A percentile compares a stretch with the other conserved stretches of the same genome.
These are phyloP conservation scores for Connochaetes taurinus DNA, from an alignment of 2,113 vertebrate genomes.

Conservation along the genomic window DNA sequence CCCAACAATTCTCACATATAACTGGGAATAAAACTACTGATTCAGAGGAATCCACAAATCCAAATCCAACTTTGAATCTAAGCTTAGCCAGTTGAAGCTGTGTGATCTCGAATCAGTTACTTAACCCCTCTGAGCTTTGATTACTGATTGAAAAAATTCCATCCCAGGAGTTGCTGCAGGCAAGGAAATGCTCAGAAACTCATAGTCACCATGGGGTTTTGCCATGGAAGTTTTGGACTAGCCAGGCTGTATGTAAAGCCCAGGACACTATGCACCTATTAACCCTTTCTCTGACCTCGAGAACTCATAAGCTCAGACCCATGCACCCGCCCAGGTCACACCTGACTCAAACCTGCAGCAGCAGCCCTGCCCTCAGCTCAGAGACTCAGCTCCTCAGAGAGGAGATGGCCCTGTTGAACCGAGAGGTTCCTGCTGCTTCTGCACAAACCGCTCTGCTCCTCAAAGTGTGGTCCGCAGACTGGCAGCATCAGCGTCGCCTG, in stretches of 20 bases:
- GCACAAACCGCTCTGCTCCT: background rate
- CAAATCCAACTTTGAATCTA: background rate
- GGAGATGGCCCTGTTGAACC: background rate
- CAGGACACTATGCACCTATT: background rate
- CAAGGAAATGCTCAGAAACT: background rate
- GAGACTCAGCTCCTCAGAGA: background rate
- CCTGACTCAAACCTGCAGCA: background rate
- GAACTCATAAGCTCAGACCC: background rate
- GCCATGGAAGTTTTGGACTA: background rate
- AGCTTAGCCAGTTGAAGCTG: background rate
- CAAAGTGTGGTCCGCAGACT: too few species aligned
- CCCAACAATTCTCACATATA: background rate
- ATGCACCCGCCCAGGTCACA: accelerated
- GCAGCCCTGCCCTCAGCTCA: background rate
- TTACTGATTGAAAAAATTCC: background rate
- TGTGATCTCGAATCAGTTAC: background rate
- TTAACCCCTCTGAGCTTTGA: background rate
- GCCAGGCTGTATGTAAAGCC: background rate
- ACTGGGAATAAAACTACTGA: too few species aligned
- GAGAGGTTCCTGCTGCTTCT: accelerated
- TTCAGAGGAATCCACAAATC: background rate
- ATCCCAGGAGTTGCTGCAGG: background rate
- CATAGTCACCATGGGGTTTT: accelerated
- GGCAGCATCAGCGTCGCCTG: accelerated
- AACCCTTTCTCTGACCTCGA: background rate